Conservation (phyloP, 1,140 invertebrate genomes). For the Cephus cinctus region DNA sequence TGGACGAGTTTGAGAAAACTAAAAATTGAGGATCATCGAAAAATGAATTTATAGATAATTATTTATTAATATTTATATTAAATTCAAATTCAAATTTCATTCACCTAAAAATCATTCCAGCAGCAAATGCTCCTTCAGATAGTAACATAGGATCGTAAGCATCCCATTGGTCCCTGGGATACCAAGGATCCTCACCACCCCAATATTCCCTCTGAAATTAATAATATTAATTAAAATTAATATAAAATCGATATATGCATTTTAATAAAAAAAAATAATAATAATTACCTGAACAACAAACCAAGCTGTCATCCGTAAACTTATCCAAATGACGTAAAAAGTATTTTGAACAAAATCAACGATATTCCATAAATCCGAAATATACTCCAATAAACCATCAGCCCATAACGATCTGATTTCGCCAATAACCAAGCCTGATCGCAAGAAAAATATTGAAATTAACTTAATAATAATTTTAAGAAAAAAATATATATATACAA, state of each 20-base stretch:
- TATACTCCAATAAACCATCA: slow-evolving; percentile 85
- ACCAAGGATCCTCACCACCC: slow-evolving; percentile 74
- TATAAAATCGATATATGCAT: slow-evolving; percentile 1
- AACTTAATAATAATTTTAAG: too few species aligned
- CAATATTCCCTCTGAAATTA: slow-evolving; percentile 67
- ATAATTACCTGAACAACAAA: slow-evolving; percentile 71
- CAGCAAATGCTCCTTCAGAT: slow-evolving; percentile 91
- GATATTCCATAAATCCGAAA: slow-evolving; percentile 95
- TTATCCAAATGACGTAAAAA: slow-evolving; percentile 91
- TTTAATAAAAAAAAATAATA: neutral
- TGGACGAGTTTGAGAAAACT: slow-evolving; percentile 90
- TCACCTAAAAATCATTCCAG: slow-evolving; percentile 90
- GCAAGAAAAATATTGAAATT: slow-evolving; percentile 20
- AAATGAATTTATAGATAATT: slow-evolving; percentile 8
- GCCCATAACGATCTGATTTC: slow-evolving; percentile 87
- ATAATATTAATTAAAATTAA: neutral
- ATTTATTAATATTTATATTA: slow-evolving; percentile 3
- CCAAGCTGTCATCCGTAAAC: slow-evolving; percentile 73
- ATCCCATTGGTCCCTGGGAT: slow-evolving; percentile 85
- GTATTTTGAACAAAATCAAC: slow-evolving; percentile 94
- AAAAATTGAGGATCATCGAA: too few species aligned
- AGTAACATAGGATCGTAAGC: slow-evolving; percentile 92
- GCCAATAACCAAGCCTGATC: slow-evolving; percentile 82
- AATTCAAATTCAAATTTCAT: neutral
- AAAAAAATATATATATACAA: too few species aligned